phyloP scores from a whole-genome alignment of 92 coral and sea anemone species.

The Umimayanthus chanpuru region DNA sequence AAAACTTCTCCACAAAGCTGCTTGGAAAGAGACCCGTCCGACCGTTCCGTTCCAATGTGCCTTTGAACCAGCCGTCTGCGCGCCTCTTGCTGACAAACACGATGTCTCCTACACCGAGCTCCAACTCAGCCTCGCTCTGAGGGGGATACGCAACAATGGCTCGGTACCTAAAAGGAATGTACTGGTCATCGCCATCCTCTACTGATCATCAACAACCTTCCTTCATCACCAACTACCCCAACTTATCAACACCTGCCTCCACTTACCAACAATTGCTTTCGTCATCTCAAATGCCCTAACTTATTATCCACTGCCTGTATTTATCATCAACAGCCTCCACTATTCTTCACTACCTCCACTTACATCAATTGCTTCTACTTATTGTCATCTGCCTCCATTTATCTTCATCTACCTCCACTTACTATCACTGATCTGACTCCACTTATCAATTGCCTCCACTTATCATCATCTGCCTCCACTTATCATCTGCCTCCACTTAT shows the following conservation, averaged over 20 bases:
- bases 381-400: not conserved
- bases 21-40: constrained; percentile 95
- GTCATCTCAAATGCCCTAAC: not conserved
- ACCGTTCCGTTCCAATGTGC: constrained; percentile 96
- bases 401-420: not conserved
- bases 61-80: constrained; percentile 95
- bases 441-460: not conserved
- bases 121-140: constrained; percentile 90
- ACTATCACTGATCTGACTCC: not conserved
- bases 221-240: not conserved
- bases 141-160: constrained; percentile 91
- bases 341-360: not conserved
- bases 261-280: not conserved
- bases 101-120: constrained; percentile 88
- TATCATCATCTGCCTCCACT: not conserved
- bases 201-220: not conserved
- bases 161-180: constrained; percentile 66
- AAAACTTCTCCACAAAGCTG: constrained; percentile 83
- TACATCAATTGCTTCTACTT: not conserved
- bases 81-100: constrained; percentile 88
- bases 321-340: not conserved
- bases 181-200: not conserved
- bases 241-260: not conserved
- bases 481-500: not conserved
- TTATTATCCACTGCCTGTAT: not conserved